phyloP scores from a whole-genome alignment of 2,888 invertebrate genomes.

The Perizoma affinitatum region DNA sequence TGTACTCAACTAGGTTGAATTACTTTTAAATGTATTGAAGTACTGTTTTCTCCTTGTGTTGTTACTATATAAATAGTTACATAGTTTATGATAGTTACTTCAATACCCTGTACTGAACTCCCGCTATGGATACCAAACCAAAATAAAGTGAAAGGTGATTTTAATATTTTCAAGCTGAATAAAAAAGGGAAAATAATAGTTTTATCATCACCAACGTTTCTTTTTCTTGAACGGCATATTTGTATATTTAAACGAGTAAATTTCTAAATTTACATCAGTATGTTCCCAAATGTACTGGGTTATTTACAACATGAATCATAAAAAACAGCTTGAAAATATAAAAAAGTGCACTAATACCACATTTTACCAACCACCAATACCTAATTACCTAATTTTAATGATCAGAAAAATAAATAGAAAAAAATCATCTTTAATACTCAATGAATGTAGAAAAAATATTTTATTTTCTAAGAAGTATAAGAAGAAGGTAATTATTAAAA shows the following conservation, averaged over 20 bases:
- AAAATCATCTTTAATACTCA: background rate
- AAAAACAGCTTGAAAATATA: slow-evolving; percentile 13
- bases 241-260: no score
- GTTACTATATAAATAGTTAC: background rate
- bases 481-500: background rate
- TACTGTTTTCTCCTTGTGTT: background rate
- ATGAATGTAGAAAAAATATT: background rate
- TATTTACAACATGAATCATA: background rate
- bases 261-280: no score
- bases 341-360: slow-evolving; percentile 7
- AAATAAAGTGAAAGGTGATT: slow-evolving; percentile 1
- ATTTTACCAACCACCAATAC: slow-evolving; percentile 18
- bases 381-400: background rate
- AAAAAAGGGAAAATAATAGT: no score
- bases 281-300: no score
- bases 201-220: no score
- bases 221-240: no score
- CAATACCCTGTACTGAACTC: background rate
- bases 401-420: background rate
- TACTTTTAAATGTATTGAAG: no score
- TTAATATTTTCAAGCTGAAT: slow-evolving; percentile 10
- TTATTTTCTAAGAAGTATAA: background rate
- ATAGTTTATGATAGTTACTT: background rate
- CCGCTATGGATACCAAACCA: slow-evolving; percentile 4
- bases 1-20: no score